Evolutionary conservation across 2,888 invertebrate genomes (phyloP).

Genomic region (Rugalucina vietnamica): DNA sequence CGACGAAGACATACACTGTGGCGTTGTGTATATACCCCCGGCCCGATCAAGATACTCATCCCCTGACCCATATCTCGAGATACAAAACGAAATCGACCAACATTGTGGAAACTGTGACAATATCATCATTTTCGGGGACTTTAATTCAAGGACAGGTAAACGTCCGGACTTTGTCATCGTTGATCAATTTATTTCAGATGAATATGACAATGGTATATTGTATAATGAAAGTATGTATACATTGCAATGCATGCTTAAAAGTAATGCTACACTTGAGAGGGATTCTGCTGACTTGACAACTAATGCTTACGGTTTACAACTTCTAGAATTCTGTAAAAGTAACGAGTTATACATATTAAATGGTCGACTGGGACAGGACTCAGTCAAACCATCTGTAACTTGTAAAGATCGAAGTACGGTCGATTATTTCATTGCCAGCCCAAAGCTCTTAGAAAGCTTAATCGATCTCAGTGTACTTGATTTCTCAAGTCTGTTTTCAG

Average conservation of each 20-base stretch:
- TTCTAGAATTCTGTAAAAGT: not conserved
- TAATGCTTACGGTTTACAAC: not conserved
- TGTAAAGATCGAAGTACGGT: not conserved
- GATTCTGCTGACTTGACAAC: not conserved
- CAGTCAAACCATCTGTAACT: not conserved
- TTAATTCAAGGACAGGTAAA: not conserved
- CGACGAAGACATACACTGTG: too few relatives aligned
- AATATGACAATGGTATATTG: not conserved
- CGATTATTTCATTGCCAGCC: not conserved
- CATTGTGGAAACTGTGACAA: not conserved
- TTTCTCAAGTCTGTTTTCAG: not conserved
- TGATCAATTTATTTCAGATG: not conserved
- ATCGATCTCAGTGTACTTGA: not conserved
- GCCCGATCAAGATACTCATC: not conserved
- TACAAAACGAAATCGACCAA: not conserved
- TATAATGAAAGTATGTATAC: not conserved
- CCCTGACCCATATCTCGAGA: not conserved
- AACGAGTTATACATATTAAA: not conserved
- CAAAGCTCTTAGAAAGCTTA: not conserved
- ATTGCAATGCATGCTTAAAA: not conserved
- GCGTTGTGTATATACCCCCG: not conserved
- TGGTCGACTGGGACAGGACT: not conserved
- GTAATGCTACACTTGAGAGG: not conserved
- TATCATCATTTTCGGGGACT: not conserved
- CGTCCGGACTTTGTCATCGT: not conserved